Evolutionary conservation across 35 echinoderm and acorn worm genomes (phyloP).

Genomic region (Ophioderma brevispina): DNA sequence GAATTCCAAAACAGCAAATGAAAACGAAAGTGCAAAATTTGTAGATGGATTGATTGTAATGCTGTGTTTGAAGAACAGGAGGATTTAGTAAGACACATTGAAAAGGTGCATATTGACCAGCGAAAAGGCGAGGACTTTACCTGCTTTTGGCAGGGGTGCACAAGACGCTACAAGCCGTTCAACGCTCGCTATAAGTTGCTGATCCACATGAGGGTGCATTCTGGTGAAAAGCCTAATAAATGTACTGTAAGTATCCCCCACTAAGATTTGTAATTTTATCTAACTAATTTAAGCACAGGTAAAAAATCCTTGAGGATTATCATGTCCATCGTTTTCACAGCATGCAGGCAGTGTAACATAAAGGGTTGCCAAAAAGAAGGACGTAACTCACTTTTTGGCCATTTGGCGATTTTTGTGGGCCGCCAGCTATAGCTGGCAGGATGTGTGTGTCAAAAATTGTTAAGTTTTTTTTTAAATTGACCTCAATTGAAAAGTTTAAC

Average conservation of each 20-base stretch:
- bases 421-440: too few species aligned
- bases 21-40: conserved; percentile 66
- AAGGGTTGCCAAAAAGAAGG: too few species aligned
- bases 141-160: conserved; percentile 98
- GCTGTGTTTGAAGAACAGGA: conserved; percentile 92
- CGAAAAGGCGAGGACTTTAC: conserved; percentile 98
- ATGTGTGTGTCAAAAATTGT: too few species aligned
- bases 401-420: too few species aligned
- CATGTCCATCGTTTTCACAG: too few species aligned
- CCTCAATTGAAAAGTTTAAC: too few species aligned
- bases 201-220: conserved; percentile 99
- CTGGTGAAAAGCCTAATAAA: conserved; percentile 98
- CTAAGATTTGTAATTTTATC: too few species aligned
- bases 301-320: too few species aligned
- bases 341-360: too few species aligned
- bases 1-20: conserved; percentile 56
- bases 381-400: too few species aligned
- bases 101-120: conserved; percentile 99
- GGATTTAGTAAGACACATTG: conserved; percentile 96
- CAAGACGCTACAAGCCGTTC: conserved; percentile 93
- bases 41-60: conserved; percentile 97
- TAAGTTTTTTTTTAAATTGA: too few species aligned
- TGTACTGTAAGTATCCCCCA: conserved; percentile 85
- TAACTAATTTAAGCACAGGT: too few species aligned
- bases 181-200: conserved; percentile 98